Base-by-base conservation (phyloP, 2,797 vertebrate genomes). In the Buphagus erythrorhynchus region DNA sequence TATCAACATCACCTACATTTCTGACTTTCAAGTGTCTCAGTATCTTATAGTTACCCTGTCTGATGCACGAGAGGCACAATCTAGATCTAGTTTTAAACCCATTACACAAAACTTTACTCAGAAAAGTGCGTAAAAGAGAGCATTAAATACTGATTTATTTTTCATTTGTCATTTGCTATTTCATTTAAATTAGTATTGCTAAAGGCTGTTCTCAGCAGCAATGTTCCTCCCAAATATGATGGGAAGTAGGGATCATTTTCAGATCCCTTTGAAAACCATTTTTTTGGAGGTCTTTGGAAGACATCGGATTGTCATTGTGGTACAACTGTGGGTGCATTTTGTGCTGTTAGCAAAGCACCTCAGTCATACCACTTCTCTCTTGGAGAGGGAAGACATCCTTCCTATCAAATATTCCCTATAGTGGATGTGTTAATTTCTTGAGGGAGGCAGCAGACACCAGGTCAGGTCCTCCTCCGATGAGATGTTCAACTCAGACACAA, bases 11-110 rank as follows among this genome's bases (percentile, higher is more conserved):
- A 94, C 95, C 91, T 95, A 94, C 89, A 94, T 96, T 96, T 95
- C 91, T 97, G 96, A 95, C 96, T 96, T 97, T 96, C 92, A 94
- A 55, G 67, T 85, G 94, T 92, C 95, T 95, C 69, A 49, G 31
- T 83, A 31, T 85, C 88, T 90, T 55, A 69, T 6, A 93, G 79
- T 69, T 86, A 86, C 38, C 42, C 46, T 81, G 13, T 52, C 73
- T 78, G 52, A 87, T 79, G 66, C 36, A 35, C 49, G 42, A 81
- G 51, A 82, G 40, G 52, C 13, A 6, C 45, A 89, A 11, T 95
- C 43, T 42, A 67, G 83, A 54, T 90, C 80, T 67, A 86, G 72
- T 96, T 90, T 91, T 62, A 80, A 80, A 75, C 22, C 42, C 14
- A 42, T 63, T 17, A 18, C 38, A 52, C 14, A 51, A 91, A 91